Conservation (phyloP, 2,113 vertebrate genomes). For the Nothoprocta perdicaria region DNA sequence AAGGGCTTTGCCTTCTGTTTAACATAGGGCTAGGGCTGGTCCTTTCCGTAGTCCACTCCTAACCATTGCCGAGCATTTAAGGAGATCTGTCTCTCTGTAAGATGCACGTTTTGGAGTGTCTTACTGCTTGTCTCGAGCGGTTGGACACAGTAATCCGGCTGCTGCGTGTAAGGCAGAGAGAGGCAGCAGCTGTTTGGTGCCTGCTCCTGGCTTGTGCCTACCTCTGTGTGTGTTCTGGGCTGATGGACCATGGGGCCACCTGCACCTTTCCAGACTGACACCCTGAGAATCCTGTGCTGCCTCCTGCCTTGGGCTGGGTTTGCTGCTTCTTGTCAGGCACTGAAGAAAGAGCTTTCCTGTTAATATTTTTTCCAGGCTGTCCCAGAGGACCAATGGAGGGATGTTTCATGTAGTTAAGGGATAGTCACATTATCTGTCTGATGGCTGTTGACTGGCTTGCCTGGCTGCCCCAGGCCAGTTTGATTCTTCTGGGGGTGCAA, state of each 20-base stretch:
- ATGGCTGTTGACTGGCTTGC: background rate
- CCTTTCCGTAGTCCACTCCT: background rate
- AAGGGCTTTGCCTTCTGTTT: background rate
- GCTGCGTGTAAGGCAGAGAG: background rate
- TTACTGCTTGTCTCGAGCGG: background rate
- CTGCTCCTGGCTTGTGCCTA: background rate
- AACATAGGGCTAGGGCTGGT: background rate
- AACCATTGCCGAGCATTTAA: background rate
- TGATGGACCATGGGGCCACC: accelerated
- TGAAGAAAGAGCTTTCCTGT: background rate
- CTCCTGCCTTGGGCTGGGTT: background rate
- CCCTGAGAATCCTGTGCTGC: accelerated
- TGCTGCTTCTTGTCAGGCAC: background rate
- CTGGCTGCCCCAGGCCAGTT: background rate
- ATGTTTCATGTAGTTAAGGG: background rate
- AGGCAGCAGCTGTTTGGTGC: background rate
- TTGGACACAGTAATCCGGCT: background rate
- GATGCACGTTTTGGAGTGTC: background rate
- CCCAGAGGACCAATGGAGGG: background rate
- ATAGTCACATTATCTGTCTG: background rate
- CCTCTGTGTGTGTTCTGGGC: background rate
- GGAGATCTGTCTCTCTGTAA: background rate
- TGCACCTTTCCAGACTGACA: background rate
- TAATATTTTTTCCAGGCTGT: background rate
- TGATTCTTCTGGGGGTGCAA: too few species aligned